Percentiles rank a stretch among this genome's conserved stretches.
phyloP scores from a whole-genome alignment of 2,888 invertebrate species.

The Coleophora deauratella region DNA sequence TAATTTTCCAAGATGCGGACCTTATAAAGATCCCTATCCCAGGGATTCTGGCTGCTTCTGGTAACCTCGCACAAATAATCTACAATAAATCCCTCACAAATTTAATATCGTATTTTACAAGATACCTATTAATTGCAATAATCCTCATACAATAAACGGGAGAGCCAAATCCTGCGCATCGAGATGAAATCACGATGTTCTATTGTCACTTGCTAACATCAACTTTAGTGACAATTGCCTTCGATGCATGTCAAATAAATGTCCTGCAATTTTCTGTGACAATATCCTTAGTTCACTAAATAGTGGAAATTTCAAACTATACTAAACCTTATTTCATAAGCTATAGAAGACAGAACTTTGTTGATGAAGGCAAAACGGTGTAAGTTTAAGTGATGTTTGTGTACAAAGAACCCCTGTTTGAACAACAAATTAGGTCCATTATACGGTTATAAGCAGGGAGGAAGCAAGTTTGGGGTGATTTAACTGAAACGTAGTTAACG shows the following conservation, averaged over 20 bases:
- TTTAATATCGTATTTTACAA: not conserved
- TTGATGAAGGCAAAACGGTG: conserved; percentile 7
- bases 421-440: conserved; percentile 72
- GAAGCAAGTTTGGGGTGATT: conserved; percentile 36
- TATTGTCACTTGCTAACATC: conserved; percentile 30
- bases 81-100: too few species aligned
- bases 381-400: conserved; percentile 50
- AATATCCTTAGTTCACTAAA: conserved; percentile 7
- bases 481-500: conserved; percentile 18
- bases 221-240: conserved; percentile 47
- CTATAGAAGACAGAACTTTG: conserved; percentile 3
- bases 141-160: not conserved
- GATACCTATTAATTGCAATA: not conserved
- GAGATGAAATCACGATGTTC: conserved; percentile 12
- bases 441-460: conserved; percentile 61
- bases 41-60: too few species aligned
- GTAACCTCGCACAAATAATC: too few species aligned
- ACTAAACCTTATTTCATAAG: conserved; percentile 18
- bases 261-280: conserved; percentile 44
- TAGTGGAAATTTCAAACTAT: conserved; percentile 9
- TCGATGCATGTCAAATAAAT: conserved; percentile 61
- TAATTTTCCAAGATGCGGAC: too few species aligned
- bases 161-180: conserved; percentile 7
- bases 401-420: conserved; percentile 61
- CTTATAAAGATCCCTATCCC: too few species aligned